Percentiles rank a stretch among this genome's conserved stretches.
These are phyloP conservation scores for Philantomba maxwellii DNA, from an alignment of 2,113 vertebrate genomes.

Conservation along the genomic window DNA sequence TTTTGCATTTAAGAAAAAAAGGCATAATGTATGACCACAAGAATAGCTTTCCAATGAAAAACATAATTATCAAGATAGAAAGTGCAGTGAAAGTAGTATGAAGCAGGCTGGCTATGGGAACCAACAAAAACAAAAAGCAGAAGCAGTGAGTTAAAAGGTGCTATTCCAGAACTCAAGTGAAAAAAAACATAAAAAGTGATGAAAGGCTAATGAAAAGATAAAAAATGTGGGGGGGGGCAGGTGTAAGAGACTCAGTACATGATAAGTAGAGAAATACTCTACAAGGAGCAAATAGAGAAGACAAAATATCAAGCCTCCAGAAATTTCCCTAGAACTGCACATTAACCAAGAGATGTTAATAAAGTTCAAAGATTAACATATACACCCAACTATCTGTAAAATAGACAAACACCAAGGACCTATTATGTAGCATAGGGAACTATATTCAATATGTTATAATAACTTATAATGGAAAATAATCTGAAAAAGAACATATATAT, in stretches of 20 bases:
- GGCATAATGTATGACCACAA: background rate
- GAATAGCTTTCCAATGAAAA: constrained; percentile 28
- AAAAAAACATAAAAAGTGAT: background rate
- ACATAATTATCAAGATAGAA: background rate
- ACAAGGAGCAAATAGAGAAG: background rate
- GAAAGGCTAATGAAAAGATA: background rate
- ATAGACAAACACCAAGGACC: background rate
- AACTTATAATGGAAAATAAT: background rate
- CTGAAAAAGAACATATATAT: background rate
- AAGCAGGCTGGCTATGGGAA: background rate
- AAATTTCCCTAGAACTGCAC: background rate
- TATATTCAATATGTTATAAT: background rate
- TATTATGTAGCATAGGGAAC: background rate
- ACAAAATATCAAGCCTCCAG: background rate
- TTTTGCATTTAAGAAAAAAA: background rate
- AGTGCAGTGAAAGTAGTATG: background rate
- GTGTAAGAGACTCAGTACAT: background rate
- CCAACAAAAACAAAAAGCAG: background rate
- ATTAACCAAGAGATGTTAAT: background rate
- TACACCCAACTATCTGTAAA: background rate
- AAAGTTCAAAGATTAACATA: background rate
- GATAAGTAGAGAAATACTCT: background rate
- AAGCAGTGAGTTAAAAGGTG: background rate
- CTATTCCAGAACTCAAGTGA: background rate
- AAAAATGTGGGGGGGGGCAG: background rate